A percentile compares a stretch with the other conserved stretches of the same genome.
These are phyloP conservation scores for Spinus pinus DNA, from an alignment of 2,797 vertebrate species.

Conservation along the genomic window DNA sequence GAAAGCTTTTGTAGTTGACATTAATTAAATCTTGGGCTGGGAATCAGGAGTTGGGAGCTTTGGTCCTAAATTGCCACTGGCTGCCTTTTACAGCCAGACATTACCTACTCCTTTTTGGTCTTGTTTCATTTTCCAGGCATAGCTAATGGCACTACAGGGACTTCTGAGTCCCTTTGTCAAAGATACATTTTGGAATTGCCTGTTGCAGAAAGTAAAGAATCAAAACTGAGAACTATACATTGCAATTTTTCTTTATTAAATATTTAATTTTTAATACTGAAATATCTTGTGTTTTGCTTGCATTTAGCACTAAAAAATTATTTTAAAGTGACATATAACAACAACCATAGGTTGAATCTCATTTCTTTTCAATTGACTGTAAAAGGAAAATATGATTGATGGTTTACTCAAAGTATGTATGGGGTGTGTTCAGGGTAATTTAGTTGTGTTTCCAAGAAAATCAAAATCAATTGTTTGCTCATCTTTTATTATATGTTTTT, in stretches of 20 bases:
- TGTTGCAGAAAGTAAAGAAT: not conserved
- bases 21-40: not conserved
- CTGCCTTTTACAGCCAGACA: not conserved
- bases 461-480: not conserved
- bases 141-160: not conserved
- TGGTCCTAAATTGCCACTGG: not conserved
- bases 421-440: not conserved
- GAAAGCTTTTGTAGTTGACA: not conserved
- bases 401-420: not conserved
- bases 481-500: not conserved
- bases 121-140: not conserved
- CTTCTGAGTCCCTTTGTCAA: not conserved
- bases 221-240: not conserved
- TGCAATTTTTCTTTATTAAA: not conserved
- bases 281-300: not conserved
- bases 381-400: not conserved
- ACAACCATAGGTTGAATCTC: not conserved
- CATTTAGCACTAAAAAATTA: not conserved
- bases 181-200: not conserved
- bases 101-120: not conserved
- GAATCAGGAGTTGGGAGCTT: not conserved
- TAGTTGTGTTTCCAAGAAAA: not conserved
- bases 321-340: not conserved
- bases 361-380: not conserved
- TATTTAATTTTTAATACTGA: not conserved